Percentiles rank a stretch among this genome's conserved stretches.
Conservation (phyloP, 2,888 invertebrate genomes). For the Sarcophaga rosellei region DNA sequence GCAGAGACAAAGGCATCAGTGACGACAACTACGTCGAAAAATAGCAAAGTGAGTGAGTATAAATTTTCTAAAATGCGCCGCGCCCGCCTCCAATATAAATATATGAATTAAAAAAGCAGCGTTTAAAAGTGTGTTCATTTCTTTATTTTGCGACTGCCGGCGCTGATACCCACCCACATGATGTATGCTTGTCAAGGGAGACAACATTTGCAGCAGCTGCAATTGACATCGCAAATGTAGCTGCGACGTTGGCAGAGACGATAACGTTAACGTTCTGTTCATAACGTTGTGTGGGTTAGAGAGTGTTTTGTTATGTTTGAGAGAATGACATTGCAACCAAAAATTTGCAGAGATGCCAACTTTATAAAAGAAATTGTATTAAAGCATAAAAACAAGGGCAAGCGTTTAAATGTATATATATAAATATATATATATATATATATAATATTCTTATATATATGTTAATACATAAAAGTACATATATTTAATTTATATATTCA, state of each 20-base stretch:
- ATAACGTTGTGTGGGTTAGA: constrained; percentile 25
- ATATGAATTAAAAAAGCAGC: constrained; percentile 36
- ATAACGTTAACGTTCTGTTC: constrained; percentile 22
- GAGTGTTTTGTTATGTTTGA: constrained; percentile 69
- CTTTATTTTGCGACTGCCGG: constrained; percentile 56
- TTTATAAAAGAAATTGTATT: constrained; percentile 11
- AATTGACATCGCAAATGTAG: constrained; percentile 36
- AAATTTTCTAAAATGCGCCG: constrained; percentile 58
- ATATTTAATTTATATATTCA: too few species aligned
- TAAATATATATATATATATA: too few species aligned
- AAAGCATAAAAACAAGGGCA: constrained; percentile 13
- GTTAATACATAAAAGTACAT: too few species aligned
- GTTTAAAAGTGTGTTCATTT: constrained; percentile 60
- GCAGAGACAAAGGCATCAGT: constrained; percentile 63
- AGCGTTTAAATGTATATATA: background rate
- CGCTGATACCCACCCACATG: constrained; percentile 66
- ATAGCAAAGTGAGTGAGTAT: constrained; percentile 59
- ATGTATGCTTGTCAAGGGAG: constrained; percentile 63
- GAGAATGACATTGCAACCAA: constrained; percentile 68
- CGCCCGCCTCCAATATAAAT: constrained; percentile 53
- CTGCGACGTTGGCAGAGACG: constrained; percentile 39
- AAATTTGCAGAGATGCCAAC: constrained; percentile 42
- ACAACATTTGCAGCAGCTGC: constrained; percentile 61
- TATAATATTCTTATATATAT: too few species aligned
- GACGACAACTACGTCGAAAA: constrained; percentile 62